Evolutionary conservation across 2,797 vertebrate genomes (phyloP).

Genomic region (Cygnus olor): DNA sequence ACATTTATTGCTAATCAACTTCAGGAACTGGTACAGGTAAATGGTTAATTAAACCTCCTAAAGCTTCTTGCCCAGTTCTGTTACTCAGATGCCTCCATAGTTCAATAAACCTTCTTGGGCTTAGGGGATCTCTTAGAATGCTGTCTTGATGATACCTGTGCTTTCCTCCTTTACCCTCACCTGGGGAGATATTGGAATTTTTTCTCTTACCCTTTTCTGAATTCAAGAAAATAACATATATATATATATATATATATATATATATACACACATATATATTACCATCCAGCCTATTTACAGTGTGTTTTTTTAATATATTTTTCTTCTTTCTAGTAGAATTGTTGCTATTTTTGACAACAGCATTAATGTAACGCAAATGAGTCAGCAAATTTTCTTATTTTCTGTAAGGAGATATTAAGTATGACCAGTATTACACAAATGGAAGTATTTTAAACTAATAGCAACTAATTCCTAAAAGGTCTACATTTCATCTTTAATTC

Average conservation of each 20-base stretch:
- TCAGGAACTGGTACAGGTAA: neutral
- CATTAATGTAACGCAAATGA: neutral
- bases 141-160: neutral
- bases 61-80: neutral
- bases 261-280: too few species aligned
- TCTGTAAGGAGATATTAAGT: neutral
- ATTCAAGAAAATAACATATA: neutral
- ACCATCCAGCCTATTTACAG: neutral
- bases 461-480: neutral
- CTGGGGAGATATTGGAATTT: neutral
- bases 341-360: neutral
- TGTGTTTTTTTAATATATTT: fast-evolving
- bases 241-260: neutral
- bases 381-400: neutral
- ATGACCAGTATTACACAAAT: neutral
- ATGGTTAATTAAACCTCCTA: neutral
- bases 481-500: neutral
- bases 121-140: neutral
- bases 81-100: neutral
- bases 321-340: neutral
- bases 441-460: neutral
- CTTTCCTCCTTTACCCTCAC: neutral
- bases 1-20: neutral
- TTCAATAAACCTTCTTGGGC: neutral
- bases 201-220: neutral